These are phyloP conservation scores for Oncorhynchus mykiss DNA, from an alignment of 2,113 vertebrate species.

Conservation along the genomic window DNA sequence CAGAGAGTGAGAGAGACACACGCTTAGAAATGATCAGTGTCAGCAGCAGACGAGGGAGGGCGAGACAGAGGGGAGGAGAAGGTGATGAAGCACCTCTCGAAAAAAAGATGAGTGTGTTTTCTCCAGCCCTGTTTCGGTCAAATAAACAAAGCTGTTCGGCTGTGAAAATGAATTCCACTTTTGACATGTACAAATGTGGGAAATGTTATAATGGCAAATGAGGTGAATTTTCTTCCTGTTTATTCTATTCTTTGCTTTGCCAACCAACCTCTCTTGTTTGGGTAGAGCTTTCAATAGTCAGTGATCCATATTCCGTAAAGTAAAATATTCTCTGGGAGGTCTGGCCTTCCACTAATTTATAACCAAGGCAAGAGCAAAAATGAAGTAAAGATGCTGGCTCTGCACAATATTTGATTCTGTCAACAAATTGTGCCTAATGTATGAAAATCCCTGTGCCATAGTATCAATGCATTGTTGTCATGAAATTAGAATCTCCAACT, in stretches of 20 bases:
- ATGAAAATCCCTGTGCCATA: slow-evolving; percentile 40
- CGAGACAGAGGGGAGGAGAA: slow-evolving; percentile 38
- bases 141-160: slow-evolving; percentile 30
- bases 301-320: slow-evolving; percentile 46
- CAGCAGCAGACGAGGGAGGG: slow-evolving; percentile 59
- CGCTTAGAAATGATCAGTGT: slow-evolving; percentile 66
- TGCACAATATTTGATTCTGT: slow-evolving; percentile 50
- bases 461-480: slow-evolving; percentile 44
- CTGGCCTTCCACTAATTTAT: slow-evolving; percentile 30
- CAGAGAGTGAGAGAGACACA: slow-evolving; percentile 60
- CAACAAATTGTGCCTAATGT: slow-evolving; percentile 54
- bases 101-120: slow-evolving; percentile 12
- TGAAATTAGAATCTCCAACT: slow-evolving; percentile 39
- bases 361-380: slow-evolving; percentile 41
- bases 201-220: slow-evolving; percentile 32
- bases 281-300: slow-evolving; percentile 45
- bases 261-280: slow-evolving; percentile 32
- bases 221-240: slow-evolving; percentile 54
- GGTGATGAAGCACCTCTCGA: slow-evolving; percentile 49
- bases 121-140: slow-evolving; percentile 18
- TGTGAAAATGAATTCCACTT: slow-evolving; percentile 32
- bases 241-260: slow-evolving; percentile 46
- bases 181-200: slow-evolving; percentile 45
- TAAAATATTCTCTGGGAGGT: slow-evolving; percentile 44
- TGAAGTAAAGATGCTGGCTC: slow-evolving; percentile 49